Base-by-base conservation (phyloP, 2,113 vertebrate genomes). In the Cochlearius cochlearius region DNA sequence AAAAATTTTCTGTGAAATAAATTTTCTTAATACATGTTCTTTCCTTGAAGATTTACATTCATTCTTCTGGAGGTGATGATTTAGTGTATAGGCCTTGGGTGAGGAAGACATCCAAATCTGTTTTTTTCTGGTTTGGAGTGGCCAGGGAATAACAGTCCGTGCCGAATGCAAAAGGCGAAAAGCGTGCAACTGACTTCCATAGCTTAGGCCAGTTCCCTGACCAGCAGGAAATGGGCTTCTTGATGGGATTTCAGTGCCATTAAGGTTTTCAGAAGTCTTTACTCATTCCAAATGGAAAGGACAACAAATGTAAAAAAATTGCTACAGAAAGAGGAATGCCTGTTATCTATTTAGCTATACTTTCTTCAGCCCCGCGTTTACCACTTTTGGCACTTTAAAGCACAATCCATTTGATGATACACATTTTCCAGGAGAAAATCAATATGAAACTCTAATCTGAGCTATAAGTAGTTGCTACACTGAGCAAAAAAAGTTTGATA, bases 361-460 rank as follows among this genome's bases (percentile, higher is more conserved):
- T 38, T 94, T 89, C 60, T 86, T 88, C 76, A 88, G 29, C 32
- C 3, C 11, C 25, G 39, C 19, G 19, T 91, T 96, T 91, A 73
- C 95, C 38, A 77, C 62, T 82, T 97, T 80, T 55, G 67, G 53
- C 21, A 50, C 83, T 93, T 95, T 63, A 88, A 86, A 95, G 38
- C 23, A 69, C 55, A 86, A 69, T 88, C 71, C 91, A 93, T 96
- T 96, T 92, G 27, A 85, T 92, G 27, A 85, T 91, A 77, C 87
- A 95, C 71, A 50, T 90, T 88, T 91, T 91, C 41, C 47, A 47
- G 38, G 23, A 86, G 50, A 95, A 95, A 97, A 97, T 97, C 95
- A 95, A 96, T 93, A 97, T 30, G 47, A 88, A 90, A 80, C 62
- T 94, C 81, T 83, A 76, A 90, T 86, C 78, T 88, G 77, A 91